Percentiles rank a stretch among this genome's conserved stretches.
phyloP scores from a whole-genome alignment of 2,113 vertebrate genomes.

The Sylvia atricapilla region DNA sequence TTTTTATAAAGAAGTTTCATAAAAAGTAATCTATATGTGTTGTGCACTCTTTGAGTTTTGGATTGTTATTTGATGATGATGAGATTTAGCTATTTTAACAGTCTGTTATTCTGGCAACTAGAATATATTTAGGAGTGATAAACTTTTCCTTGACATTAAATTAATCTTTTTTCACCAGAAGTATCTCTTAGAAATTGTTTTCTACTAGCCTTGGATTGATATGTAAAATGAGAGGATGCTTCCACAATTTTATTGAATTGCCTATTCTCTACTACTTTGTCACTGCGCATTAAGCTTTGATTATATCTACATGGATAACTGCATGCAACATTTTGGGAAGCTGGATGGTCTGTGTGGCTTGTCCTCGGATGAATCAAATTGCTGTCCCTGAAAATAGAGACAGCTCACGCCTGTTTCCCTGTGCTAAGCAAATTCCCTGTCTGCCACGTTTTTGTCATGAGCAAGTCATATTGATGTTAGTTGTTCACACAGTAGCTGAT shows the following conservation, averaged over 20 bases:
- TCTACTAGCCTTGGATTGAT: neutral
- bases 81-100: neutral
- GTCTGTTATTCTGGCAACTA: neutral
- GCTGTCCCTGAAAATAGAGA: neutral
- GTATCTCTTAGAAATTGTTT: neutral
- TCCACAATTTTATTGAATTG: neutral
- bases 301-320: neutral
- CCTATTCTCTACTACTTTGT: neutral
- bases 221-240: neutral
- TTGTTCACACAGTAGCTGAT: constrained; percentile 11
- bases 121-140: neutral
- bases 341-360: neutral
- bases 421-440: constrained; percentile 17
- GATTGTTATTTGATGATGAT: neutral
- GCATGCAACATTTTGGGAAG: neutral
- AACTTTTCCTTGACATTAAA: neutral
- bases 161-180: neutral
- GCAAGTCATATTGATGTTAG: neutral
- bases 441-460: constrained; percentile 16
- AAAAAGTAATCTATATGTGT: neutral
- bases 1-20: neutral
- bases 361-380: constrained; percentile 3
- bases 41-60: neutral
- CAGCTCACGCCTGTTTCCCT: neutral
- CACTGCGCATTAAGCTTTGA: neutral